Conservation (phyloP, 2,888 invertebrate genomes). For the Diplolepis rosae region DNA sequence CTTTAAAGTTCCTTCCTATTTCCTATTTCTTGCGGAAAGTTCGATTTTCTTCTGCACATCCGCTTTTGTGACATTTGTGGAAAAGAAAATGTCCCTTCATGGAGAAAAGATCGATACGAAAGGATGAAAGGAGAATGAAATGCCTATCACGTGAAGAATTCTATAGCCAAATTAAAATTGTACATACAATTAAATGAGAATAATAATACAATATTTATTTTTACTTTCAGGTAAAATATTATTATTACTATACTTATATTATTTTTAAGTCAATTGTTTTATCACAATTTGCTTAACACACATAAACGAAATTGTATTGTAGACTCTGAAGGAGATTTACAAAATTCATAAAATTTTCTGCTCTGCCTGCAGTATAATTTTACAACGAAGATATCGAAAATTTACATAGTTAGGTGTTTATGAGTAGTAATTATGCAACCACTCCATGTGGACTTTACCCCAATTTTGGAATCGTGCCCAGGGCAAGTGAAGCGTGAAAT, state of each 20-base stretch:
- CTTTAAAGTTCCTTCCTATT: neutral
- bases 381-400: slow-evolving; percentile 2
- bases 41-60: slow-evolving; percentile 5
- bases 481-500: neutral
- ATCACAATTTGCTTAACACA: too few relatives aligned
- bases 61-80: neutral
- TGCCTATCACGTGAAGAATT: neutral
- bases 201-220: too few relatives aligned
- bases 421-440: neutral
- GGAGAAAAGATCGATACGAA: neutral
- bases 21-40: neutral
- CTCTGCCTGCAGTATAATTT: neutral
- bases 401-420: neutral
- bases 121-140: neutral
- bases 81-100: slow-evolving; percentile 17
- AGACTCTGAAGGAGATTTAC: too few relatives aligned
- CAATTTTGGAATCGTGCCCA: slow-evolving; percentile 11
- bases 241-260: too few relatives aligned
- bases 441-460: neutral
- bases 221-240: too few relatives aligned
- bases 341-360: neutral
- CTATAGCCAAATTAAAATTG: neutral
- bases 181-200: too few relatives aligned
- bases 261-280: too few relatives aligned
- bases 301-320: too few relatives aligned